Base-by-base conservation (phyloP, 1,140 invertebrate species). In the Bradynema listronoti region DNA sequence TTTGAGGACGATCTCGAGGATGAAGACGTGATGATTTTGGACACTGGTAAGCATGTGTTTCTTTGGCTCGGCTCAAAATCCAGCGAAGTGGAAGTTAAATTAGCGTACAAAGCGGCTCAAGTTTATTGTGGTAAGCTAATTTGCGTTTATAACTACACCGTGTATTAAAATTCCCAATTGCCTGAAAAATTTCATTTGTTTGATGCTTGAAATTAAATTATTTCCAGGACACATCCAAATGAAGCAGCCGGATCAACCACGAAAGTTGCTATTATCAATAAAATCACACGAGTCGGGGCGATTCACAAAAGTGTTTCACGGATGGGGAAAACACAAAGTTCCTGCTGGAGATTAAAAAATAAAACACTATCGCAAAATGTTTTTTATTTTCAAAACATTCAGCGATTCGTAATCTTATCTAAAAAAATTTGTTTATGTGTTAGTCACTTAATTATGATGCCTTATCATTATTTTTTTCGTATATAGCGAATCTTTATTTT, bases 1-100 rank as follows among this genome's bases (percentile, higher is more conserved):
- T 66, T 72, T 46, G 66, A 91, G 87, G 95, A 99, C 80, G 95
- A 99, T 82, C 82, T 99, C 67, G 92, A 93, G 29, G 93, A 98
- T 82, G 93, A 98, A 80, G 94, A 98, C 80, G 96, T 98, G 9
- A 99, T 99, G 95, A 91, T 99, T 61, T 81, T 99, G 56, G 95
- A 99, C 80, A 97, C 94, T 79, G 95, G 95, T 1, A 87, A 91
- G 74, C 88, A 95, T 80, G 90, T 99, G 41, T 98, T 94, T 81
- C 82, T 99, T 25, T 99, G 95, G 95, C 83, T 97, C 45, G 95
- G 95, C 6, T 85, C 89, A 87, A 68, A 93, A 90, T 42, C 69
- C 71, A 94, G 90, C 59, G 93, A 99, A 83, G 92, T 99, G 5
- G 94, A 98, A 83, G 91, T 96, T 46, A 99, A 99, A 82, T 81